Evolutionary conservation across 1,140 invertebrate species (phyloP), one percentile per base, ranked within the genome.

Genomic region (Nasonia giraulti): DNA sequence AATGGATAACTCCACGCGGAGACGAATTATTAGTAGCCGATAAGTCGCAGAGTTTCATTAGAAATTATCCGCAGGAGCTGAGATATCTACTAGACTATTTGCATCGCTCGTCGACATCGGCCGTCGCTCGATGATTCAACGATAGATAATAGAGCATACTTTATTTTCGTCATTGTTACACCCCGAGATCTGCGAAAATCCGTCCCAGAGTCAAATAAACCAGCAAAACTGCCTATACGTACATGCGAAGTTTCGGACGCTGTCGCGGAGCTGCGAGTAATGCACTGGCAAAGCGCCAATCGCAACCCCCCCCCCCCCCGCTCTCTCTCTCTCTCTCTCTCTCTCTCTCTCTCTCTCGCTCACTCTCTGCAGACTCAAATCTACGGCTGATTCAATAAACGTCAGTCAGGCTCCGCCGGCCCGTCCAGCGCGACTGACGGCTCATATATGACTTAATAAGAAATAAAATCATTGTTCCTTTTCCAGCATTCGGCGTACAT

Each of bases 361-460:
- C 50, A 20, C 50, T 20, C 55, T 62, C 85, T 87, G 27, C 27
- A 82, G 85, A 86, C 86, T 88, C 88, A 83, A 87, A 88, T 87
- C 87, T 84, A 87, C 80, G 85, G 85, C 83, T 89, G 86, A 88
- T 89, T 89, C 89, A 89, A 89, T 89, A 89, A 89, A 89, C 84
- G 87, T 89, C 88, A 89, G 80, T 89, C 89, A 80, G 74, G 55
- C 33, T 31, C n/a, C 1, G 20, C n/a, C 73, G 27, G 27, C 27
- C 27, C 27, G 27, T 12, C 82, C 17, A 47, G 31, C 73, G 71
- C 86, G 86, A 88, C 80, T 87, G 87, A 87, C 88, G 87, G 73
- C 85, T 87, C 84, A 73, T 88, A 87, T 88, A 87, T 88, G 87
- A 87, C 87, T 89, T 87, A 75, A 88, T 88, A 88, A 87, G 88